Conservation (phyloP, 2,888 invertebrate genomes). For the Troilus luridus region DNA sequence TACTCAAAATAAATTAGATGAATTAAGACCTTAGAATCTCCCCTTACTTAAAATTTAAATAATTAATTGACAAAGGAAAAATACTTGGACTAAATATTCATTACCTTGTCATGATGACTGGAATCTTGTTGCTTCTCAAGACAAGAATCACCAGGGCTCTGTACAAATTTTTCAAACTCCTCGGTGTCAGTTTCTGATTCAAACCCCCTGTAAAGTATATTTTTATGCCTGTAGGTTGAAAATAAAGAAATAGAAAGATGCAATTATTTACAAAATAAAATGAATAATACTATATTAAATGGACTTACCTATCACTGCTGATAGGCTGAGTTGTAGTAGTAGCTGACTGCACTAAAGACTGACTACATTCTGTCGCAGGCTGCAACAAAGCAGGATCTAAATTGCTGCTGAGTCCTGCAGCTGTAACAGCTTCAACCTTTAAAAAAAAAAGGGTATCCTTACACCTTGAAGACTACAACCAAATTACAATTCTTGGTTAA, state of each 20-base stretch:
- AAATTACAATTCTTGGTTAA: background rate
- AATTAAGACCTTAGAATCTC: too few species aligned
- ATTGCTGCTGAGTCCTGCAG: constrained; percentile 65
- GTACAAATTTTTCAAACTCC: constrained; percentile 85
- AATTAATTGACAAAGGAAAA: background rate
- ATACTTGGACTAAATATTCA: background rate
- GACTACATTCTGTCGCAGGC: constrained; percentile 68
- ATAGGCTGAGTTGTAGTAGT: constrained; percentile 65
- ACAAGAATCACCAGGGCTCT: constrained; percentile 67
- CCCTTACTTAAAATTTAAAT: background rate
- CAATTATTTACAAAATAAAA: background rate
- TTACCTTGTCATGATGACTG: background rate
- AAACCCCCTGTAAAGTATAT: constrained; percentile 75
- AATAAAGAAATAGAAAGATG: constrained; percentile 24
- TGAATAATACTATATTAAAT: background rate
- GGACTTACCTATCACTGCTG: constrained; percentile 67
- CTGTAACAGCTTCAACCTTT: constrained; percentile 66
- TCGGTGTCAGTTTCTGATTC: constrained; percentile 87
- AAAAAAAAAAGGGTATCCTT: background rate
- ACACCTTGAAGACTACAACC: background rate
- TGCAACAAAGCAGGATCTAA: constrained; percentile 69
- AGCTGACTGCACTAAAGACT: constrained; percentile 67
- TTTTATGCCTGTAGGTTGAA: constrained; percentile 48
- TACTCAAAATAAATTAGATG: too few species aligned
- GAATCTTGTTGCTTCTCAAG: background rate